Evolutionary conservation across 2,888 invertebrate genomes (phyloP), one percentile per base, ranked within the genome.

Genomic region (Drosophila atripex): DNA sequence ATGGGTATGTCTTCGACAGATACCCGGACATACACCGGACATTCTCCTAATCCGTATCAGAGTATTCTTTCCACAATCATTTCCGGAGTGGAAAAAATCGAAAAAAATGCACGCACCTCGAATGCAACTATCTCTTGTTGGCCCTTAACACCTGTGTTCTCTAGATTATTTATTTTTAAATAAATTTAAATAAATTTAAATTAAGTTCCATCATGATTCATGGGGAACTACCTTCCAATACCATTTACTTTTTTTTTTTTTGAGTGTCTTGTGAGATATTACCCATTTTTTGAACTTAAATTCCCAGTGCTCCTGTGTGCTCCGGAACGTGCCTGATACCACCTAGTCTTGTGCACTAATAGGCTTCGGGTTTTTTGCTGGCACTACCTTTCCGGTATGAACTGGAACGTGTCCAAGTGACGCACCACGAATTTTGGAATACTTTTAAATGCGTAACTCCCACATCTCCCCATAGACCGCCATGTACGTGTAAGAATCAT

Each of bases 401-500:
- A 30, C 55, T 11, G 4, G 60, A 64, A 64, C 64, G 64, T 64
- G 64, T 64, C 52, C 7, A 38, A 39, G 50, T 45, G 63, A 35
- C 43, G 63, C 35, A 45, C 12, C 1, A 41, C 49, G 63, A 51
- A 53, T 52, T 28, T 35, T 23, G 28, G 25, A 38, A 45, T 35
- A 21, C 39, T 46, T 32, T 52, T 14, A 30, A 46, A 61, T 64
- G 64, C 64, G 64, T 64, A 61, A 64, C 52, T 23, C 52, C 45
- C 60, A 3, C 56, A 14, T 12, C 12, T 18, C 18, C 2, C 2
- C 18, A 2, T 18, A 18, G 25, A 0, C 8, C 4, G 14, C 8
- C n/a, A n/a, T 9, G 64, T 61, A 64, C 64, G 64, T 64, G 61
- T 30, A 61, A 46, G 61, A 60, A 53, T 64, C 38, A 30, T 38